Evolutionary conservation across 2,797 vertebrate species (phyloP), one percentile per base, ranked within the genome.

Genomic region (Hoplostethus atlanticus): DNA sequence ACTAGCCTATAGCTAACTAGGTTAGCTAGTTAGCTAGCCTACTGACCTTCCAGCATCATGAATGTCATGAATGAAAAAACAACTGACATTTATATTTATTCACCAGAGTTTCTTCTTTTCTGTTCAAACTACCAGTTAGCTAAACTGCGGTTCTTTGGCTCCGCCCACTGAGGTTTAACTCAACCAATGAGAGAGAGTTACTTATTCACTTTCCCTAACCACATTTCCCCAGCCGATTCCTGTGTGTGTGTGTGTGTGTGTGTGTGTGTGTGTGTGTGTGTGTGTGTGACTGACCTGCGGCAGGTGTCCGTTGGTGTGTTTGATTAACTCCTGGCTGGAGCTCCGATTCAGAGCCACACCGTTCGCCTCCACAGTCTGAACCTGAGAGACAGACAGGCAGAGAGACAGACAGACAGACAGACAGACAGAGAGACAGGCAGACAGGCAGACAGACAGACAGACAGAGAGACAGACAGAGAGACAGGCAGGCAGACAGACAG

Each of bases 291-390:
- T 73, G 11, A 96, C 94, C 91, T 94, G 89, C 0, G 93, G 89
- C 73, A 95, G 82, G 83, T 94, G 90, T 78, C 94, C 94, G 2
- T 95, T 95, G 44, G 66, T 87, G 71, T 91, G 87, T 47, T 65
- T 84, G 51, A 71, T 74, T 56, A 73, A 71, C 3, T 72, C 79
- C 54, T 83, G 83, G 68, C 76, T 83, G 2, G 78, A 59, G 38
- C 76, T 62, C 15, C 80, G 42, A 25, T 52, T 92, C 5, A 87
- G 31, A 48, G 84, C 69, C 30, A 91, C 51, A 44, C 93, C 91
- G 6, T 93, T 94, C 0, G 52, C 44, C 69, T 90, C 92, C 59
- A 65, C 46, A 2, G 42, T 53, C 77, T 74, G 71, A 10, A 77
- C 73, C 83, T 85, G 77, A 34, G 38, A 69, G n/a, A 56, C 28